These are phyloP conservation scores for Scarus forsteni DNA, from an alignment of 2,797 vertebrate species.

Conservation along the genomic window DNA sequence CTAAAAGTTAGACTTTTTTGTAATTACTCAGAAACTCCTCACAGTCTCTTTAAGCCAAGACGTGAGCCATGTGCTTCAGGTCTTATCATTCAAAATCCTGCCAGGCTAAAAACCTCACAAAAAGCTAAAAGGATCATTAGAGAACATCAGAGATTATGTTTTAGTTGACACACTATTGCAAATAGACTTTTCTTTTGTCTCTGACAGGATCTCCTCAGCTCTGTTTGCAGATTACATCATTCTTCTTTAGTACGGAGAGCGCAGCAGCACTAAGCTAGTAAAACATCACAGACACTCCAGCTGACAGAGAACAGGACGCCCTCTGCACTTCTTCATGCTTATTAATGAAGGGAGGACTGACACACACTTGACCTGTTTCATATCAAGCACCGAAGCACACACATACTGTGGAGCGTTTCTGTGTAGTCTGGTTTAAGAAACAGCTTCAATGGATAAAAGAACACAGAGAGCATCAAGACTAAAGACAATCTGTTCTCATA, in stretches of 20 bases:
- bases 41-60: too few species aligned
- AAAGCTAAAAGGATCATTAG: background rate
- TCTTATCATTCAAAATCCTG: background rate
- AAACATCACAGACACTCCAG: conserved; percentile 23
- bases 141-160: background rate
- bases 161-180: background rate
- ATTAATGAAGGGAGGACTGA: conserved; percentile 27
- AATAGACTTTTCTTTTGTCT: conserved; percentile 1
- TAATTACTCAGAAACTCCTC: too few species aligned
- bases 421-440: background rate
- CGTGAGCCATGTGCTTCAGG: background rate
- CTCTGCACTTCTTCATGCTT: conserved; percentile 13
- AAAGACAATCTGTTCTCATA: too few species aligned
- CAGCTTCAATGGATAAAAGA: background rate
- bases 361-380: conserved; percentile 33
- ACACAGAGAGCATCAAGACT: too few species aligned
- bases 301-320: conserved; percentile 1
- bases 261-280: conserved; percentile 7
- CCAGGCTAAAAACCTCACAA: too few species aligned
- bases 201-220: conserved; percentile 4
- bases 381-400: conserved; percentile 3
- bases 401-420: background rate
- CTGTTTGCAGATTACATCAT: conserved; percentile 25
- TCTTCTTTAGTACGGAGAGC: conserved; percentile 20
- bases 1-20: too few species aligned